Percentiles rank a stretch among this genome's conserved stretches.
Conservation (phyloP, 2,888 invertebrate species). For the Leptopilina drosophilae region DNA sequence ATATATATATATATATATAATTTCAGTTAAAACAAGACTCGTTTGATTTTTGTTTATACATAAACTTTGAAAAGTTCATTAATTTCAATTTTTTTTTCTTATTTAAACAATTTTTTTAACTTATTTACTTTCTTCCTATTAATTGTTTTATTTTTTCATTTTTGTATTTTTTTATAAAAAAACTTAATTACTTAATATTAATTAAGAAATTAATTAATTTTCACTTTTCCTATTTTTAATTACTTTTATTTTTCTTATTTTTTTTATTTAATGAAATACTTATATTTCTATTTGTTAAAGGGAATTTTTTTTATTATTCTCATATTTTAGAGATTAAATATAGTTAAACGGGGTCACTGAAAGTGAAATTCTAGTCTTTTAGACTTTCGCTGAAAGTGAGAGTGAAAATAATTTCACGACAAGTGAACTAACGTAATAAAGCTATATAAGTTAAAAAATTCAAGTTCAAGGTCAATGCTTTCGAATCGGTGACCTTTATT, state of each 20-base stretch:
- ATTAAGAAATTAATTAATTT: too few species aligned
- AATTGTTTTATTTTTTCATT: too few species aligned
- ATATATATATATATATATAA: neutral
- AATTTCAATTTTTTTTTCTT: too few species aligned
- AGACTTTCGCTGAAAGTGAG: conserved; percentile 52
- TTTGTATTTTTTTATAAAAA: too few species aligned
- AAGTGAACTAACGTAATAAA: conserved; percentile 44
- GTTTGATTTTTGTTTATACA: neutral
- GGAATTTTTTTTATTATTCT: too few species aligned
- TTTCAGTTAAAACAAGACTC: conserved; percentile 13
- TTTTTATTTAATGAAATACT: too few species aligned
- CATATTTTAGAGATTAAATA: neutral
- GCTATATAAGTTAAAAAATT: neutral
- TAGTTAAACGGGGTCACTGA: conserved; percentile 49
- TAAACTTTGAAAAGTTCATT: neutral
- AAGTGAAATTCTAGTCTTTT: conserved; percentile 55
- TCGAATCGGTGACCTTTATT: neutral
- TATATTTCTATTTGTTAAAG: too few species aligned
- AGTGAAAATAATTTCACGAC: conserved; percentile 23
- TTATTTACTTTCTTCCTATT: too few species aligned
- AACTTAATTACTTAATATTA: too few species aligned
- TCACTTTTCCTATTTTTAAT: too few species aligned
- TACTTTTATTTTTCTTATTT: too few species aligned
- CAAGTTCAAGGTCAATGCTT: conserved; percentile 10
- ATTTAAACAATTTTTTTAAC: too few species aligned